A percentile compares a stretch with the other conserved stretches of the same genome.
These are phyloP conservation scores for Agrotis ipsilon DNA, from an alignment of 2,888 invertebrate genomes.

Conservation along the genomic window DNA sequence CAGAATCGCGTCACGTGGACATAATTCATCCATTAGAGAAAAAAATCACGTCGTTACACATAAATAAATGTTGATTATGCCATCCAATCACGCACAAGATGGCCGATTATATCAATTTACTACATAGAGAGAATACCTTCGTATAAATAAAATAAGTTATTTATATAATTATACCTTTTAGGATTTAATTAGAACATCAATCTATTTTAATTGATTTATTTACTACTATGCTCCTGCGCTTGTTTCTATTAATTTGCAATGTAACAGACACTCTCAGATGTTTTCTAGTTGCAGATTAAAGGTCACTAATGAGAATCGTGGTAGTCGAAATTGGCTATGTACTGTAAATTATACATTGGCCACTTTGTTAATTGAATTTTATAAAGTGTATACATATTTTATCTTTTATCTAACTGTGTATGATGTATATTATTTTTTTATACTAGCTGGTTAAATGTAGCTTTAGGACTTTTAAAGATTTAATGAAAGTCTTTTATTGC, in stretches of 20 bases:
- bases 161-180: slow-evolving; percentile 31
- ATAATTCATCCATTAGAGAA: slow-evolving; percentile 36
- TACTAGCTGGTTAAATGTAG: no score
- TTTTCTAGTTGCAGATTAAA: background rate
- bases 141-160: slow-evolving; percentile 24
- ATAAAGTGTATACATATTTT: no score
- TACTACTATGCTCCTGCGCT: background rate
- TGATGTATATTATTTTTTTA: no score
- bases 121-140: slow-evolving; percentile 34
- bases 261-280: background rate
- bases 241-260: background rate
- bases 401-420: no score
- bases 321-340: background rate
- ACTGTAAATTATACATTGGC: no score
- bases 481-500: no score
- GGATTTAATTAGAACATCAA: slow-evolving; percentile 35
- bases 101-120: slow-evolving; percentile 49
- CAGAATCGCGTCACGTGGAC: slow-evolving; percentile 23
- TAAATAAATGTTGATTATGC: slow-evolving; percentile 30
- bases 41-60: slow-evolving; percentile 34
- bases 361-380: no score
- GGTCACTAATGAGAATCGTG: background rate
- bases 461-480: no score
- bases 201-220: slow-evolving; percentile 49
- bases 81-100: slow-evolving; percentile 34